Conservation (phyloP, 2,888 invertebrate species). For the Andrena marginata region DNA sequence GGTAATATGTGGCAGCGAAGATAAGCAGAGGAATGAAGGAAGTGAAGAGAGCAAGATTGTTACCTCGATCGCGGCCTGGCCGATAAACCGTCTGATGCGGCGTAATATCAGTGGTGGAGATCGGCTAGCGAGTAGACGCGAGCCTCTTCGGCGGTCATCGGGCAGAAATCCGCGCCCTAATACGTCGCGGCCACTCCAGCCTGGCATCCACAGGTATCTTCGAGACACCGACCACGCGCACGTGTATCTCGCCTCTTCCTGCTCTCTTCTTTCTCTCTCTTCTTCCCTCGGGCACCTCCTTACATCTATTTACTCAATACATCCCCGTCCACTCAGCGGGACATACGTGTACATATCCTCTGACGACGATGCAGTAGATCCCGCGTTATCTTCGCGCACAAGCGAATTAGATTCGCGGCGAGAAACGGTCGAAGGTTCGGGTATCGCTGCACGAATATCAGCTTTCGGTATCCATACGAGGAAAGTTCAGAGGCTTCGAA, state of each 20-base stretch:
- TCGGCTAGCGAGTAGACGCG: slow-evolving; percentile 29
- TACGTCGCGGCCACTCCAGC: slow-evolving; percentile 42
- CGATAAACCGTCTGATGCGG: slow-evolving; percentile 44
- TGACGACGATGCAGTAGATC: background rate
- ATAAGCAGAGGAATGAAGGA: slow-evolving; percentile 9
- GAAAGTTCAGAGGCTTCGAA: slow-evolving; percentile 32
- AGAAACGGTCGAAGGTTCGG: background rate
- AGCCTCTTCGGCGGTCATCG: slow-evolving; percentile 46
- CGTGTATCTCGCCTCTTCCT: slow-evolving; percentile 57
- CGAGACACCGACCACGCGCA: slow-evolving; percentile 55
- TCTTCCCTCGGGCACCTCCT: slow-evolving; percentile 6
- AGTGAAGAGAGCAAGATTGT: slow-evolving; percentile 27
- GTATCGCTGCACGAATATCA: slow-evolving; percentile 6
- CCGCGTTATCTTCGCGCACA: slow-evolving; percentile 22
- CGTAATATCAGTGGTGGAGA: slow-evolving; percentile 50
- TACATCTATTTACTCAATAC: slow-evolving; percentile 18
- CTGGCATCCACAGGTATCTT: slow-evolving; percentile 62
- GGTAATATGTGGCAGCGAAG: background rate
- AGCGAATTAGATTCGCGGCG: background rate
- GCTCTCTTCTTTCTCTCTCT: slow-evolving; percentile 19
- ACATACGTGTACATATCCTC: background rate
- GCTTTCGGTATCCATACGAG: slow-evolving; percentile 3
- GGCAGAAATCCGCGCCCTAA: slow-evolving; percentile 60
- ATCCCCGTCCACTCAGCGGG: slow-evolving; percentile 8
- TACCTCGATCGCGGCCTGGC: slow-evolving; percentile 41